A percentile compares a stretch with the other conserved stretches of the same genome.
phyloP scores from a whole-genome alignment of 2,888 invertebrate genomes.

The Mantis religiosa region DNA sequence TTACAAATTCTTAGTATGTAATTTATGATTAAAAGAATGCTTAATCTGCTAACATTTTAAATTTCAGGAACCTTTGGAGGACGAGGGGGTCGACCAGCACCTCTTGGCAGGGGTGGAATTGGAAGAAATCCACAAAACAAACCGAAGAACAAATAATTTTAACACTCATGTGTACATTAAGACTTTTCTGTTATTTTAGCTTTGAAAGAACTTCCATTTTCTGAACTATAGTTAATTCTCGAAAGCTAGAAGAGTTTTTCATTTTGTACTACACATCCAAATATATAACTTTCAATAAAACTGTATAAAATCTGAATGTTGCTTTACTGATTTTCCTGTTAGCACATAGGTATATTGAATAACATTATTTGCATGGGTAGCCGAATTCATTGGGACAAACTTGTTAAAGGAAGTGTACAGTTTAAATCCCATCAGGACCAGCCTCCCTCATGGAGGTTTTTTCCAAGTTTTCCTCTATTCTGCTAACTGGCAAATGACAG shows the following conservation, averaged over 20 bases:
- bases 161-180: neutral
- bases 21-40: too few relatives aligned
- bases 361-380: too few relatives aligned
- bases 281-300: neutral
- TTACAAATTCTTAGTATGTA: too few relatives aligned
- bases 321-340: neutral
- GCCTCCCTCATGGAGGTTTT: too few relatives aligned
- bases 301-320: neutral
- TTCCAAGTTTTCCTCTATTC: too few relatives aligned
- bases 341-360: too few relatives aligned
- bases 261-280: neutral
- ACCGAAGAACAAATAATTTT: conserved; percentile 23
- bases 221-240: neutral
- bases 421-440: too few relatives aligned
- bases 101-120: conserved; percentile 50
- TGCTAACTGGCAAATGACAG: too few relatives aligned
- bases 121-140: conserved; percentile 28
- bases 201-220: neutral
- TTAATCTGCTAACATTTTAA: neutral
- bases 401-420: too few relatives aligned
- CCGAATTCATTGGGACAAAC: too few relatives aligned
- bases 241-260: neutral
- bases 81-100: conserved; percentile 52
- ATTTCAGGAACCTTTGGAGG: conserved; percentile 49
- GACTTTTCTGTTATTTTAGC: neutral